Evolutionary conservation across 2,888 invertebrate species (phyloP).

Genomic region (Dexiosoma caninum): DNA sequence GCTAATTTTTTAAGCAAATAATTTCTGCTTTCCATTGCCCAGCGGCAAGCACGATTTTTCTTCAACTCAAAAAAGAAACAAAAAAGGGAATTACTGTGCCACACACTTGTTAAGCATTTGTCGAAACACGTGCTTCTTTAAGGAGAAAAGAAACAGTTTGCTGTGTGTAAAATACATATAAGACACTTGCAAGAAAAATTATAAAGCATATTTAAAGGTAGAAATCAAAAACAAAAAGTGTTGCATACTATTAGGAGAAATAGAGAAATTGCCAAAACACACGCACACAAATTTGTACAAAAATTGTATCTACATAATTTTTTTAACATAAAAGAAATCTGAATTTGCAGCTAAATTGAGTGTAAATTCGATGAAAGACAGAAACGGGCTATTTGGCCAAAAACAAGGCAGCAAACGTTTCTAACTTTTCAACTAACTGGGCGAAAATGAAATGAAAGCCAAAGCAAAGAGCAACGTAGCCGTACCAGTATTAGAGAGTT

Average conservation of each 20-base stretch:
- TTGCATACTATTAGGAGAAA: conserved; percentile 36
- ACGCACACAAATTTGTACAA: not conserved
- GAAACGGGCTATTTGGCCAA: not conserved
- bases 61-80: not conserved
- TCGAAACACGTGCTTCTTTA: conserved; percentile 34
- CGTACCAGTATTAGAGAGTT: not conserved
- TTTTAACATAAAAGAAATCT: not conserved
- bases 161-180: not conserved
- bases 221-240: not conserved
- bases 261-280: not conserved
- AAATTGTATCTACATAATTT: conserved; percentile 6
- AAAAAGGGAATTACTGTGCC: not conserved
- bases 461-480: not conserved
- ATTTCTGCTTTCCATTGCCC: not conserved
- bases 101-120: conserved; percentile 4
- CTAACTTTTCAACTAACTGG: conserved; percentile 34
- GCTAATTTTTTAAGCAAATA: too few relatives aligned
- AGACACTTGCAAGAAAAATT: not conserved
- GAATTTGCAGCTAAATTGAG: conserved; percentile 17
- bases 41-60: not conserved
- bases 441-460: conserved; percentile 21
- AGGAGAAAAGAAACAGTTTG: conserved; percentile 7
- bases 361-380: conserved; percentile 25
- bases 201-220: not conserved
- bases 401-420: not conserved